Conservation (phyloP, 2,797 vertebrate species). For the Danio kyathit region DNA sequence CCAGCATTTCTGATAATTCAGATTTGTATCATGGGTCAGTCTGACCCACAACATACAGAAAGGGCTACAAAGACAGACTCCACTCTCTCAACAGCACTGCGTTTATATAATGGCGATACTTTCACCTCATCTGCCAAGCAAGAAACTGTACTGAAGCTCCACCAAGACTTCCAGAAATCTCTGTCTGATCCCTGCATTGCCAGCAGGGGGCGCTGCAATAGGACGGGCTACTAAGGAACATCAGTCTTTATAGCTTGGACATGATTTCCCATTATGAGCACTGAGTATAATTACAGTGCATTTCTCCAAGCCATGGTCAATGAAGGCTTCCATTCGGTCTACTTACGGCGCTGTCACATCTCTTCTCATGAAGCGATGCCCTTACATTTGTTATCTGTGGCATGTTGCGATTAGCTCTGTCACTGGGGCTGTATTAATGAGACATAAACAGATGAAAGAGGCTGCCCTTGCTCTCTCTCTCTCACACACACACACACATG, state of each 20-base stretch:
- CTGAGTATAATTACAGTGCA: constrained; percentile 70
- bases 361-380: constrained; percentile 64
- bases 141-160: neutral
- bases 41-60: no score
- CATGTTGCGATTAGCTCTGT: constrained; percentile 76
- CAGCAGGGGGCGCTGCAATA: constrained; percentile 58
- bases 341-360: constrained; percentile 71
- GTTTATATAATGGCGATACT: constrained; percentile 19
- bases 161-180: neutral
- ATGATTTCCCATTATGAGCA: constrained; percentile 60
- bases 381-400: constrained; percentile 73
- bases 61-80: no score
- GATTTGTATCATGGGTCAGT: no score
- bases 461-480: constrained; percentile 32
- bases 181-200: neutral
- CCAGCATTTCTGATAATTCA: no score
- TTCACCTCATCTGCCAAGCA: constrained; percentile 16
- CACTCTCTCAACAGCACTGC: neutral
- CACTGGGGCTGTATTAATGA: constrained; percentile 68
- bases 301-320: constrained; percentile 62
- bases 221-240: constrained; percentile 35
- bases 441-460: constrained; percentile 63
- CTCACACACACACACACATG: constrained; percentile 17
- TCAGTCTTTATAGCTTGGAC: constrained; percentile 57
- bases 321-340: constrained; percentile 68